phyloP scores from a whole-genome alignment of 2,888 invertebrate species.

The Kuschelorhynchus macadamiae region DNA sequence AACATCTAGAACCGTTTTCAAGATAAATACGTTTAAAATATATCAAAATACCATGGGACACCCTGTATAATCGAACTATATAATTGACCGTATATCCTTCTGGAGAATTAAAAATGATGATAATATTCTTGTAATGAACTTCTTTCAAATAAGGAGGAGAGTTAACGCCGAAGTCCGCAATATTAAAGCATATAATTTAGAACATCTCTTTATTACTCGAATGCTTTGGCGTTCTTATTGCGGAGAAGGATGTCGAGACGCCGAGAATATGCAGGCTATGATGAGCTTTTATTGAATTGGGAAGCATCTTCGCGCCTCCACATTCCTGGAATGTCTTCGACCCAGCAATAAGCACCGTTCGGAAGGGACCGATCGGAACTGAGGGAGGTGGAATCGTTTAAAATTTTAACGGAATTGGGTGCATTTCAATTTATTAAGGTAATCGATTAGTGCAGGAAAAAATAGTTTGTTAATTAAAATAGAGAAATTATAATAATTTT shows the following conservation, averaged over 20 bases:
- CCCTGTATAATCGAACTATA: too few relatives aligned
- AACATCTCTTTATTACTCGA: conserved; percentile 54
- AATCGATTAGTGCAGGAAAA: too few relatives aligned
- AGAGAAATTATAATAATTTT: too few relatives aligned
- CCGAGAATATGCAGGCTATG: conserved; percentile 50
- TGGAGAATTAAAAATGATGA: too few relatives aligned
- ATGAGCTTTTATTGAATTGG: conserved; percentile 63
- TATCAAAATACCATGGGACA: too few relatives aligned
- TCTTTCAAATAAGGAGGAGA: too few relatives aligned
- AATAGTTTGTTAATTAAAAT: too few relatives aligned
- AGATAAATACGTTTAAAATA: too few relatives aligned
- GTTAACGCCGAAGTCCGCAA: conserved; percentile 15
- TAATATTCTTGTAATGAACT: too few relatives aligned
- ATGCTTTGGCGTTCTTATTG: conserved; percentile 60
- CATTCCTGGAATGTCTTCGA: conserved; percentile 59
- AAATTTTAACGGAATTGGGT: background rate
- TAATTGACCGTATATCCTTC: too few relatives aligned
- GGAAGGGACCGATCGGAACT: conserved; percentile 17
- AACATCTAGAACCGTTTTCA: too few relatives aligned
- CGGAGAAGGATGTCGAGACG: conserved; percentile 39
- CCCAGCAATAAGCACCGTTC: conserved; percentile 51
- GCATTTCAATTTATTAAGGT: too few relatives aligned
- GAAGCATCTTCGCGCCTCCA: conserved; percentile 54
- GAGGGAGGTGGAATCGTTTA: conserved; percentile 27
- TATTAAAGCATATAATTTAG: conserved; percentile 46